These are phyloP conservation scores for Picathartes gymnocephalus DNA, from an alignment of 2,113 vertebrate species.

Conservation along the genomic window DNA sequence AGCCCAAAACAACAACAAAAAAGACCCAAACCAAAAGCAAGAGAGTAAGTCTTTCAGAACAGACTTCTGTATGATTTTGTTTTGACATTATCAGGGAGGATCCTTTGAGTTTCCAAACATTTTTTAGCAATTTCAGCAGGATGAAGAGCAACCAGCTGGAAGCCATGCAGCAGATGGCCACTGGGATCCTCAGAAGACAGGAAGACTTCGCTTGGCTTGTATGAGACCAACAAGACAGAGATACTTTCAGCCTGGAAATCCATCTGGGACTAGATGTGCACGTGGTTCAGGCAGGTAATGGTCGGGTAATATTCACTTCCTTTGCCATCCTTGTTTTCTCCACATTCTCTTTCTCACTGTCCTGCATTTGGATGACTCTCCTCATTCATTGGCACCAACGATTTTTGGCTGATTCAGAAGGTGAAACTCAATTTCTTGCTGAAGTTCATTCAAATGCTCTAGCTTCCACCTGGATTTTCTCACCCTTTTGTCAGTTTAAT, in stretches of 20 bases:
- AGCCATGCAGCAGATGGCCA: neutral
- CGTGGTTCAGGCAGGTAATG: neutral
- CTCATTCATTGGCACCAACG: neutral
- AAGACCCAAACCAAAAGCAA: neutral
- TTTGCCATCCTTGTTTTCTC: neutral
- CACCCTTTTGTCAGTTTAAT: neutral
- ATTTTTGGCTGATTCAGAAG: neutral
- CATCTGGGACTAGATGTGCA: neutral
- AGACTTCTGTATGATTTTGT: neutral
- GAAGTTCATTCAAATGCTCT: neutral
- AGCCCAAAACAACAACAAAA: neutral
- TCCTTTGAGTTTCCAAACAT: neutral
- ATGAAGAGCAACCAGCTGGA: neutral
- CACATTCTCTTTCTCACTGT: fast-evolving
- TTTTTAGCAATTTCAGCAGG: neutral
- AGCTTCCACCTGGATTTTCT: neutral
- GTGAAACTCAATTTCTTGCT: neutral
- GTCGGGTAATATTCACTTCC: neutral
- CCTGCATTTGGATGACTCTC: neutral
- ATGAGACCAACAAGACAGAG: neutral
- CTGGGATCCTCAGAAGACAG: neutral
- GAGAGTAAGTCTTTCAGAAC: neutral
- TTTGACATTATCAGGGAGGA: neutral
- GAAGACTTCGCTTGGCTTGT: neutral
- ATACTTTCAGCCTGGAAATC: neutral